phyloP scores from a whole-genome alignment of 2,797 vertebrate species.

The Poecilia velifera region DNA sequence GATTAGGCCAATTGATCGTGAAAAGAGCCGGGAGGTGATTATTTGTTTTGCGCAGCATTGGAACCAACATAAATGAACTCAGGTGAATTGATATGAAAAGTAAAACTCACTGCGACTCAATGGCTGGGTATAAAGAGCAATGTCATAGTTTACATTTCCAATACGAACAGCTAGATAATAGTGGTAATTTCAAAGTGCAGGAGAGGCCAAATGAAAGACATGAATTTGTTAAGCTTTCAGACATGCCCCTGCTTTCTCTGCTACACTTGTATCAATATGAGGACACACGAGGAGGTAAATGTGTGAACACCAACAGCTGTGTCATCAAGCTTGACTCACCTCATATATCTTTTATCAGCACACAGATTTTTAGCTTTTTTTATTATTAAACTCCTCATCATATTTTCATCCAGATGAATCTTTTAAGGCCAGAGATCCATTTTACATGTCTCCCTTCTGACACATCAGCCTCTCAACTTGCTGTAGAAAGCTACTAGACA shows the following conservation, averaged over 20 bases:
- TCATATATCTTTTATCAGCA: conserved; percentile 1
- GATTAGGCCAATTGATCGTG: not conserved
- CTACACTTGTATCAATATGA: conserved; percentile 7
- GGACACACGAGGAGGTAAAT: conserved; percentile 8
- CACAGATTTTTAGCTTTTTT: conserved; percentile 5
- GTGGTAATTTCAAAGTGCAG: not conserved
- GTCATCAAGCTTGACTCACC: not conserved
- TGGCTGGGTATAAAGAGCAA: no score
- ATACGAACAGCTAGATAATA: not conserved
- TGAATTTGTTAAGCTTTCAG: not conserved
- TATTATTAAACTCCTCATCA: conserved; percentile 1
- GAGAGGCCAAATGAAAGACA: not conserved
- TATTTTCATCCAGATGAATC: not conserved
- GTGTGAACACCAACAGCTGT: not conserved
- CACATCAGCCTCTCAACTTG: not conserved
- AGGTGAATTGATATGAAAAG: no score
- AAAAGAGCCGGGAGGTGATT: not conserved
- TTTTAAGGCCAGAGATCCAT: not conserved
- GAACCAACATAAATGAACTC: not conserved
- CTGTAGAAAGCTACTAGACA: not conserved
- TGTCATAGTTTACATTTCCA: not conserved
- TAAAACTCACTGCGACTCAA: no score
- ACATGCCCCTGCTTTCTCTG: not conserved
- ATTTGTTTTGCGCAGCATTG: not conserved
- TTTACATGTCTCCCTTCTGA: not conserved